A percentile compares a stretch with the other conserved stretches of the same genome.
phyloP scores from a whole-genome alignment of 1,140 invertebrate species.

The Magallana angulata region DNA sequence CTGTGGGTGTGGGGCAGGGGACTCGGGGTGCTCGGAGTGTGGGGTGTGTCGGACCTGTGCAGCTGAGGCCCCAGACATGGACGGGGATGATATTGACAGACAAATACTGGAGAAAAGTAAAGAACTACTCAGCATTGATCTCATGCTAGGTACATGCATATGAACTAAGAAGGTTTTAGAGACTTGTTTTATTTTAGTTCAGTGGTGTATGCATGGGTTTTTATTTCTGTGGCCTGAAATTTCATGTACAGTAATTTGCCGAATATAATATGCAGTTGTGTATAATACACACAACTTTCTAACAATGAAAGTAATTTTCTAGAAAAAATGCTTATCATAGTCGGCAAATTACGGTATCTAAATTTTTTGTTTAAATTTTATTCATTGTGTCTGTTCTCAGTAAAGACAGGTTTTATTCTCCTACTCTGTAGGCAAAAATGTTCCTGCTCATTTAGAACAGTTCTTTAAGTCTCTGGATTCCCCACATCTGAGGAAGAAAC shows the following conservation, averaged over 20 bases:
- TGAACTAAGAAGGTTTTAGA: neutral
- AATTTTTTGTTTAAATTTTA: too few species aligned
- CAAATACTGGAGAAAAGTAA: slow-evolving; percentile 35
- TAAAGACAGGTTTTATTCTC: too few species aligned
- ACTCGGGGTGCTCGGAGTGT: slow-evolving; percentile 94
- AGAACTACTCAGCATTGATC: slow-evolving; percentile 9
- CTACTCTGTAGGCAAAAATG: slow-evolving; percentile 34
- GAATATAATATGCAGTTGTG: neutral
- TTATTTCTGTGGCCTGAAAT: neutral
- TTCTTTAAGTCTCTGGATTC: slow-evolving; percentile 48
- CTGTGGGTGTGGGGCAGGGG: slow-evolving; percentile 97
- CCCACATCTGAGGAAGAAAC: slow-evolving; percentile 20
- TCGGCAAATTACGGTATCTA: too few species aligned
- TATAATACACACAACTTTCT: neutral
- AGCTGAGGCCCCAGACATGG: slow-evolving; percentile 84
- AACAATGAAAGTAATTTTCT: neutral
- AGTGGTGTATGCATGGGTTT: neutral
- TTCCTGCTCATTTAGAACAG: slow-evolving; percentile 36
- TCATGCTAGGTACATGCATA: slow-evolving; percentile 25
- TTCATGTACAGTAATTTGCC: too few species aligned
- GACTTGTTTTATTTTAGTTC: neutral
- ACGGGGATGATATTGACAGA: slow-evolving; percentile 60
- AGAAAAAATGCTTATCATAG: neutral
- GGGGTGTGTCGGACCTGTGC: slow-evolving; percentile 94
- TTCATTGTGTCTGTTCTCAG: too few species aligned